Conservation (phyloP, 2,113 vertebrate species). For the Microcebus lehilahytsara region DNA sequence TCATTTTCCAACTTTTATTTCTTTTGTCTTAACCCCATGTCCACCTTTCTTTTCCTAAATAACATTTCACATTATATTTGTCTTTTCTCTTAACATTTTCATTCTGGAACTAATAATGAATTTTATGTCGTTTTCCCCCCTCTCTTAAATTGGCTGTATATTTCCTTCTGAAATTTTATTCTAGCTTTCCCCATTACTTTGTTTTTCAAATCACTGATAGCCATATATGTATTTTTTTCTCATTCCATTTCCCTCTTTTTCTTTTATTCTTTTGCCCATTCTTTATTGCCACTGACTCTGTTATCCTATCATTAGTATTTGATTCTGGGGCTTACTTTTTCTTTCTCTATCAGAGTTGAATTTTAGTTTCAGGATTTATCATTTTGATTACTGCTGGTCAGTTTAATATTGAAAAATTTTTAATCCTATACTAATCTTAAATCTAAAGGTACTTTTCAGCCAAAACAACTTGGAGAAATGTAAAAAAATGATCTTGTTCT, state of each 20-base stretch:
- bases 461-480: not conserved
- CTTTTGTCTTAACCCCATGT: not conserved
- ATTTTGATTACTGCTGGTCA: not conserved
- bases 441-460: not conserved
- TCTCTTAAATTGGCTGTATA: not conserved
- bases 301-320: not conserved
- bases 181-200: not conserved
- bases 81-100: slow-evolving; percentile 9
- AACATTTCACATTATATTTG: not conserved
- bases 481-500: not conserved
- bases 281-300: not conserved
- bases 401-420: not conserved
- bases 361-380: slow-evolving; percentile 33
- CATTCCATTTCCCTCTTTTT: not conserved
- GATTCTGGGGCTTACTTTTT: not conserved
- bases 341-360: not conserved
- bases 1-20: not conserved
- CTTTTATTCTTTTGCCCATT: not conserved
- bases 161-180: not conserved
- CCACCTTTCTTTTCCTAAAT: not conserved
- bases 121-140: not conserved
- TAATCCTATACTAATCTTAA: not conserved
- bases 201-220: not conserved
- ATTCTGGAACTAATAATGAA: not conserved
- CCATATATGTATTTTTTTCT: not conserved